These are phyloP conservation scores for Chrysodeixis includens DNA, from an alignment of 2,888 invertebrate species.

Conservation along the genomic window DNA sequence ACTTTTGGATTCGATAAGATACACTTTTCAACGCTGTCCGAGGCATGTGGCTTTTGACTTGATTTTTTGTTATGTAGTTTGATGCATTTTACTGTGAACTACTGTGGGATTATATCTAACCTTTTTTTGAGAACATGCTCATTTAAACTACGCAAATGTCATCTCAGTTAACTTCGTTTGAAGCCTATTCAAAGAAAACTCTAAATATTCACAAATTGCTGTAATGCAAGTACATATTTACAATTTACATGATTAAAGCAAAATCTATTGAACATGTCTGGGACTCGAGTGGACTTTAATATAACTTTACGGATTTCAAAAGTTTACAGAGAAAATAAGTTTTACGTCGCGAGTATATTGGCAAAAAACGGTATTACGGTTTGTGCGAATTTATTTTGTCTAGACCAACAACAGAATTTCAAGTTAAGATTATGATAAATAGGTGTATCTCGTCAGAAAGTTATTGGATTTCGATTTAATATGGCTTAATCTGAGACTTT, in stretches of 20 bases:
- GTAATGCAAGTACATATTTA: neutral
- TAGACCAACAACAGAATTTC: constrained; percentile 37
- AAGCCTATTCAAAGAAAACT: neutral
- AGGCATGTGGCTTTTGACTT: constrained; percentile 21
- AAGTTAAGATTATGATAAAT: constrained; percentile 40
- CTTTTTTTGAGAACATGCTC: no score
- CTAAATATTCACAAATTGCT: neutral
- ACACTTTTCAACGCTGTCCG: constrained; percentile 27
- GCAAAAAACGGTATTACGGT: constrained; percentile 28
- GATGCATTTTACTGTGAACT: no score
- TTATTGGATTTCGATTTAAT: constrained; percentile 11
- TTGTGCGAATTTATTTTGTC: constrained; percentile 37
- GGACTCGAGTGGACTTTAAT: constrained; percentile 32
- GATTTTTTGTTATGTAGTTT: no score
- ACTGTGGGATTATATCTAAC: no score
- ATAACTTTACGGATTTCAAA: constrained; percentile 30
- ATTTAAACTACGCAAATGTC: no score
- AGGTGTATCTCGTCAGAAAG: constrained; percentile 25
- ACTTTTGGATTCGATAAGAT: constrained; percentile 38
- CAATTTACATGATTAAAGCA: constrained; percentile 22
- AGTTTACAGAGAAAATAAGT: constrained; percentile 41
- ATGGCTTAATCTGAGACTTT: no score
- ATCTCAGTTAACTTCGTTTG: neutral
- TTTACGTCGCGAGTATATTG: constrained; percentile 21
- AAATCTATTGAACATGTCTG: constrained; percentile 30